Base-by-base conservation (phyloP, 2,113 vertebrate species). In the Melierax canorus region DNA sequence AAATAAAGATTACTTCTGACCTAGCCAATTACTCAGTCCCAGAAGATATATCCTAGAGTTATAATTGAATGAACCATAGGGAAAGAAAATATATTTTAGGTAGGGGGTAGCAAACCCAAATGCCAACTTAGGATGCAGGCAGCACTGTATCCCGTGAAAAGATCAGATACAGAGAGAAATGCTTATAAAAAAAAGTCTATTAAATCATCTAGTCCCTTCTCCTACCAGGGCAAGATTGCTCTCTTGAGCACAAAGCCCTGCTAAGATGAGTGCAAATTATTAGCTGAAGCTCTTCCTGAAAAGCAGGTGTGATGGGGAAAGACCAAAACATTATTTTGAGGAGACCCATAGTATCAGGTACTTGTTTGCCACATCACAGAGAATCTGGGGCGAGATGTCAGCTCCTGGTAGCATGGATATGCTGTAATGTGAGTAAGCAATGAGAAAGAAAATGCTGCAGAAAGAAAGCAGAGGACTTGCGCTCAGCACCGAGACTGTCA, bases 1-100 rank as follows among this genome's bases (percentile, higher is more conserved):
- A 97, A 97, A 97, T 94, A 93, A 96, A 97, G 96, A 97, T 97
- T 97, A 97, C 95, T 97, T 95, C 88, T 97, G 93, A 97, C 92
- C 95, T 63, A 95, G 94, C 92, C 97, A 97, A 97, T 98, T 97
- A 97, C 89, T 90, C 92, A 84, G 95, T 97, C 97, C 95, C 96
- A 96, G 86, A 95, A 97, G 96, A 94, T 97, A 94, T 51, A 95
- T 95, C 88, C 93, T 73, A 95, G 81, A 95, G 96, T 94, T 93
- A 94, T 93, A 97, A 96, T 84, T 94, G 96, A 96, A 96, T 26
- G 92, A 97, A 93, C 89, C 85, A 71, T 62, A 88, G 90, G 86
- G 92, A 83, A 96, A 91, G 90, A 89, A 96, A 94, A 90, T 96
- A 80, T 48, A 85, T 82, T 95, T 90, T 82, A 94, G 45, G 83